A percentile compares a stretch with the other conserved stretches of the same genome.
Conservation (phyloP, 2,113 vertebrate species). For the Scytalopus superciliaris region DNA sequence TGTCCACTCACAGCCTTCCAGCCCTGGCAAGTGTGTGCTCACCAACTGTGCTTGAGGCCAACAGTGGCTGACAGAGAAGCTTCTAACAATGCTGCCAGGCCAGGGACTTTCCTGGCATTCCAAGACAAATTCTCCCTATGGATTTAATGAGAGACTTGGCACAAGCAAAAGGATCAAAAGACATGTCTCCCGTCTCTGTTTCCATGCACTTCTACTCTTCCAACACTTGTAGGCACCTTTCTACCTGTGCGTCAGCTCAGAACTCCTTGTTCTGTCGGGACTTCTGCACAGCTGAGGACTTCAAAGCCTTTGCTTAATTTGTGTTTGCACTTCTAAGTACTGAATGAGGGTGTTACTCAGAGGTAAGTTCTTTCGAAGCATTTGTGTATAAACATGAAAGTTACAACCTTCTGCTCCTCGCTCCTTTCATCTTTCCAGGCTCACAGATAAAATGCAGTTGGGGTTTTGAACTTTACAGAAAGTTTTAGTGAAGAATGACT, state of each 20-base stretch:
- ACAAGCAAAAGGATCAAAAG: neutral
- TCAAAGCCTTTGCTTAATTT: slow-evolving; percentile 63
- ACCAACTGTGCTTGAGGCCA: neutral
- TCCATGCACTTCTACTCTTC: neutral
- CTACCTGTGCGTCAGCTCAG: neutral
- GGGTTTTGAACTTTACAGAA: slow-evolving; percentile 23
- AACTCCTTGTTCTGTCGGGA: slow-evolving; percentile 36
- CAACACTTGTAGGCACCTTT: neutral
- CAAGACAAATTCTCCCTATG: neutral
- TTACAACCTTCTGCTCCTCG: slow-evolving; percentile 42
- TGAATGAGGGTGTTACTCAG: slow-evolving; percentile 27
- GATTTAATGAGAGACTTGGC: neutral
- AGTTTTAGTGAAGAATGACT: slow-evolving; percentile 31
- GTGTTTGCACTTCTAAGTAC: slow-evolving; percentile 40
- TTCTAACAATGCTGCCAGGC: neutral
- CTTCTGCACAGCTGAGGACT: slow-evolving; percentile 6
- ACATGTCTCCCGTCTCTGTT: neutral
- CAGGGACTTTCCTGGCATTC: neutral
- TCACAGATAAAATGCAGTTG: slow-evolving; percentile 38
- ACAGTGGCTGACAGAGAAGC: neutral
- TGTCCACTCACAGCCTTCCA: neutral
- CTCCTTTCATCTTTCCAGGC: slow-evolving; percentile 49
- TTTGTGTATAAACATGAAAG: slow-evolving; percentile 66
- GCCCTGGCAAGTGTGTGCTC: neutral
- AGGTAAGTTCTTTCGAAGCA: slow-evolving; percentile 8